These are phyloP conservation scores for Periophthalmodon schlosseri DNA, from an alignment of 2,113 vertebrate species.

Conservation along the genomic window DNA sequence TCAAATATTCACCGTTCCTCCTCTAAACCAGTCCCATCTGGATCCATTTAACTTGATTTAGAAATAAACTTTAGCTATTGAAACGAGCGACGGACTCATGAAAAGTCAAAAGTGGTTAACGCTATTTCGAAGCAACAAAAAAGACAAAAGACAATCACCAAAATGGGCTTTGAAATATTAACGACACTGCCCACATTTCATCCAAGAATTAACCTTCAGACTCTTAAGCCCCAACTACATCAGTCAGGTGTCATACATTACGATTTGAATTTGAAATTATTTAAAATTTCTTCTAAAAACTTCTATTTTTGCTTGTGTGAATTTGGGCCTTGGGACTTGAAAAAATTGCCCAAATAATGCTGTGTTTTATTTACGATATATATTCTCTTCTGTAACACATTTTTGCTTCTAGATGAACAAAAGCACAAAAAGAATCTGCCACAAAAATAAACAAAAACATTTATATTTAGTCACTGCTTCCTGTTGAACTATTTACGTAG, in stretches of 20 bases:
- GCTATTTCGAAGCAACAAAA: neutral
- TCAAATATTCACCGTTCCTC: too few species aligned
- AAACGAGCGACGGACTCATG: too few species aligned
- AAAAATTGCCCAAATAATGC: neutral
- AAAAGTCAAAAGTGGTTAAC: too few species aligned
- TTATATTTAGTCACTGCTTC: neutral
- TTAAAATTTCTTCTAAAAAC: neutral
- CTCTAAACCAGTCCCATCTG: too few species aligned
- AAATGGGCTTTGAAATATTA: neutral
- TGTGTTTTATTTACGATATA: neutral
- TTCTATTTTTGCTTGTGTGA: neutral
- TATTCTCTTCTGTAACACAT: neutral
- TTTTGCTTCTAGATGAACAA: constrained; percentile 1
- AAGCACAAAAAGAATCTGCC: neutral
- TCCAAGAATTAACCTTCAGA: neutral
- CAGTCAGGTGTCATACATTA: too few species aligned
- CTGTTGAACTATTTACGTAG: neutral
- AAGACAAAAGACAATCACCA: neutral
- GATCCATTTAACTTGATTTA: too few species aligned
- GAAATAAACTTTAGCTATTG: too few species aligned
- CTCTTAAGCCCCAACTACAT: too few species aligned
- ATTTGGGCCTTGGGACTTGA: neutral
- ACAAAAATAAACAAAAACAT: neutral
- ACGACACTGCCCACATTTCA: neutral
- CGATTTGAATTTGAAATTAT: too few species aligned